phyloP scores from a whole-genome alignment of 1,140 invertebrate genomes.

The Arctopsyche grandis region DNA sequence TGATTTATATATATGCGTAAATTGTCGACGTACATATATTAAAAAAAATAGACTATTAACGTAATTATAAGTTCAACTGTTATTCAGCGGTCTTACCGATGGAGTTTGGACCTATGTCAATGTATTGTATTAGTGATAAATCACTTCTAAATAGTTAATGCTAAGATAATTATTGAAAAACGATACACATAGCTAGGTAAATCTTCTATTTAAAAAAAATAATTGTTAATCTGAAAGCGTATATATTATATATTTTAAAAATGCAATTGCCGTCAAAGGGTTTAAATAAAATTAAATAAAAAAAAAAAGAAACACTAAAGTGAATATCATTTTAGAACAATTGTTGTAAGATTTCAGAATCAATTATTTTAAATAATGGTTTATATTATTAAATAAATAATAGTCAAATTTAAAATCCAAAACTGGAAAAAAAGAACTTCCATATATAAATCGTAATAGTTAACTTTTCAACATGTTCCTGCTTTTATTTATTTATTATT shows the following conservation, averaged over 20 bases:
- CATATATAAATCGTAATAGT: background rate
- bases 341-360: background rate
- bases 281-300: background rate
- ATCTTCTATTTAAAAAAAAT: constrained; percentile 33
- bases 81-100: constrained; percentile 34
- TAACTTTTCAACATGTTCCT: constrained; percentile 25
- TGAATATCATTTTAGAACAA: constrained; percentile 18
- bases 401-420: constrained; percentile 14
- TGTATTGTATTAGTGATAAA: constrained; percentile 44
- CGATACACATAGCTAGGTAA: constrained; percentile 31
- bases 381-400: background rate
- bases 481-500: constrained; percentile 28
- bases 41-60: constrained; percentile 28
- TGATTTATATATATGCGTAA: constrained; percentile 12
- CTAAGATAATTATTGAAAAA: constrained; percentile 17
- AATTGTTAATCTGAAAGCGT: constrained; percentile 17
- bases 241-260: constrained; percentile 10
- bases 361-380: constrained; percentile 6
- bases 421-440: background rate
- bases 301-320: background rate
- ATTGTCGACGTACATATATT: background rate
- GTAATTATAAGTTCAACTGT: constrained; percentile 33
- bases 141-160: constrained; percentile 41
- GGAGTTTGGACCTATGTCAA: constrained; percentile 44
- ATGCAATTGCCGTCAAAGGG: background rate